Base-by-base conservation (phyloP, 1,140 invertebrate species). In the Choristoneura fumiferana region DNA sequence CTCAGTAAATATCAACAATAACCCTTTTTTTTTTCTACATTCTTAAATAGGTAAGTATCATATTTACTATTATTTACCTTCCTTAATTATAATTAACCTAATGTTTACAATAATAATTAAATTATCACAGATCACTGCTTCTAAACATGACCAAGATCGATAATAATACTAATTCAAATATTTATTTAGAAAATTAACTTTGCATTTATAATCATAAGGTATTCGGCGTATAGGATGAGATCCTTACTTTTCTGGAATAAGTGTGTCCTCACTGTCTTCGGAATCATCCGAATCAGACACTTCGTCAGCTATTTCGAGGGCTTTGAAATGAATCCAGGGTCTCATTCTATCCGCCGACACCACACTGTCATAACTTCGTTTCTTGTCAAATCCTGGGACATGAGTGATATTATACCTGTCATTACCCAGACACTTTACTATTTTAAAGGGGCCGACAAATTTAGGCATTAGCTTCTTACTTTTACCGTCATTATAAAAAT, bases 401-500 rank as follows among this genome's bases (percentile, higher is more conserved):
- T 63, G 52, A 4, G 54, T 22, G 17, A 71, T 53, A 57, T 37
- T 54, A 53, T 68, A 71, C 1, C 59, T 8, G 52, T 71, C 65
- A 38, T 73, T 71, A 13, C 63, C 68, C 53, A 74, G 52, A 9
- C 13, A 43, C 54, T 69, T 8, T 5, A 22, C 12, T 14, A 73
- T 43, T 54, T 57, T 73, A 43, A 58, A 70, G 0, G 68, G 71
- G 5, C 65, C 71, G 4, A 73, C 34, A 55, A 66, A 73, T 56
- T 69, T 69, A 8, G 71, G 60, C 14, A 69, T 10, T 1, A 73
- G 60, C 18, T 73, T 69, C 13, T 43, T 66, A 53, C 68, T 71
- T 12, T 68, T 64, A 0, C 60, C 58, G 0, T 70, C 34, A 58
- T 73, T 70, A 57, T 54, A 10, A 39, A 38, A 70, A 56, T 66